Evolutionary conservation across 2,113 vertebrate species (phyloP), one percentile per base, ranked within the genome.

Genomic region (Rhabdomys dilectus): DNA sequence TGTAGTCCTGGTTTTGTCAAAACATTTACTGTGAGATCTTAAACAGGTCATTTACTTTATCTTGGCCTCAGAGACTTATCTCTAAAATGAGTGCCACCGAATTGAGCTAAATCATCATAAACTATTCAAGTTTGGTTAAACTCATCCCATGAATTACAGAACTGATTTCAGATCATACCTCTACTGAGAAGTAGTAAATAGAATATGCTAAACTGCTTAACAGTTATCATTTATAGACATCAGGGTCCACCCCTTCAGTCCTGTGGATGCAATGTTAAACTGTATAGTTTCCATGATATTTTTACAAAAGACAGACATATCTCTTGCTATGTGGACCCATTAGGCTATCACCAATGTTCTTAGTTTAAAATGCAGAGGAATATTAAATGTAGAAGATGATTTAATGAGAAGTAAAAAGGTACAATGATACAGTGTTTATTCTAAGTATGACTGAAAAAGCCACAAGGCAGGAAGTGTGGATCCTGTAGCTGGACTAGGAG

Each of bases 11-110:
- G 76, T 51, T 62, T 5, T 68, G 87, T 94, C 62, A 88, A 60
- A 96, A 90, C 39, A 91, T 90, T 73, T 60, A 45, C 90, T 73
- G 1, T 85, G 39, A 17, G 7, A 68, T 88, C 66, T 70, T 26
- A 48, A 60, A 85, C 64, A 86, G 66, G 26, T 88, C 93, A 73
- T 78, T 96, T 91, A 89, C 91, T 91, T 81, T 96, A 94, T 94
- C 87, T 93, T 77, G 66, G 48, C 66, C 66, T 92, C 64, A 81
- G 72, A 96, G 36, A 85, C 66, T 75, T 96, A 81, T 95, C 85
- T 90, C 48, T 22, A 42, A 97, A 93, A 88, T 73, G 53, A 95
- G 5, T 75, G n/a, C n/a, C n/a, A 91, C 48, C 13, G 4, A 45
- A 89, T 16, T 42, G 6, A 86, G 36, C 77, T 75, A 91, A 95